Percentiles rank a stretch among this genome's conserved stretches.
Conservation (phyloP, 2,113 vertebrate genomes). For the Muntiacus muntjak region DNA sequence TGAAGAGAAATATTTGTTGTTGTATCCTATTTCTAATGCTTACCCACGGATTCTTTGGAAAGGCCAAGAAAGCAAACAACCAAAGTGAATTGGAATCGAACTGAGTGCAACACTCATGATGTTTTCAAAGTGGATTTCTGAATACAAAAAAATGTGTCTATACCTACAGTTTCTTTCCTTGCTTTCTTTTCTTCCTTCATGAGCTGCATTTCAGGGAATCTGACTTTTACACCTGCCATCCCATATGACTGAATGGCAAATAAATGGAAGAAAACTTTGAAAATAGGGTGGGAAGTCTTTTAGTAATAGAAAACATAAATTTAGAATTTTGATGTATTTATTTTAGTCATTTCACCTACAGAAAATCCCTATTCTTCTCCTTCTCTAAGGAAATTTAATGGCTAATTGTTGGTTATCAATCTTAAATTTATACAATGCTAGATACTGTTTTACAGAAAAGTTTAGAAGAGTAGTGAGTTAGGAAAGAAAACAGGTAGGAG, state of each 20-base stretch:
- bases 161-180: not conserved
- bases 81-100: conserved; percentile 4
- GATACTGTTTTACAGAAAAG: not conserved
- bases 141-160: not conserved
- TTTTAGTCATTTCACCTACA: not conserved
- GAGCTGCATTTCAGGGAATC: not conserved
- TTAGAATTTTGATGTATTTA: not conserved
- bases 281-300: not conserved
- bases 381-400: not conserved
- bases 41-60: not conserved
- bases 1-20: conserved; percentile 5
- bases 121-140: conserved; percentile 31
- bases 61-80: conserved; percentile 13
- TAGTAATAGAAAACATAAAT: conserved; percentile 3
- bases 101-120: not conserved
- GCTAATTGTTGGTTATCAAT: not conserved
- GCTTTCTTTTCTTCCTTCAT: not conserved
- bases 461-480: not conserved
- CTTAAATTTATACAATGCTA: not conserved
- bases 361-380: not conserved
- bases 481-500: not conserved
- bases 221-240: not conserved
- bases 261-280: not conserved
- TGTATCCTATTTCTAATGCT: conserved; percentile 12
- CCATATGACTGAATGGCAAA: not conserved